A percentile compares a stretch with the other conserved stretches of the same genome.
phyloP scores from a whole-genome alignment of 2,113 vertebrate species.

The Apteryx owenii region DNA sequence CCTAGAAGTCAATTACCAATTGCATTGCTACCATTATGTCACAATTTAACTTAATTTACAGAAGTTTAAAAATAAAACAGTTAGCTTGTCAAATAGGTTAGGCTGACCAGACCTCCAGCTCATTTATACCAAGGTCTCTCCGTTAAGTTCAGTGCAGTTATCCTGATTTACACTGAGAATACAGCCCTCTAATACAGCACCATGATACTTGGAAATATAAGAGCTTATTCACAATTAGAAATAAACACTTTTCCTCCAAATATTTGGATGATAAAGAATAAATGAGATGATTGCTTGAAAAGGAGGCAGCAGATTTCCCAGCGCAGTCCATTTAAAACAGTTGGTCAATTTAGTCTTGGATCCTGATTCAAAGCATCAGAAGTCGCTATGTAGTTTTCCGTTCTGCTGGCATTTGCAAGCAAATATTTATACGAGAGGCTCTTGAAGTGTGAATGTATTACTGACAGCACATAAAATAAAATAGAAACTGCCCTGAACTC shows the following conservation, averaged over 20 bases:
- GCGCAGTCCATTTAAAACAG: conserved; percentile 16
- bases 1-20: conserved; percentile 28
- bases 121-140: background rate
- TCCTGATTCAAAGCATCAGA: conserved; percentile 3
- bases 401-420: conserved; percentile 39
- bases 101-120: background rate
- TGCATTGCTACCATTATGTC: background rate
- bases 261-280: background rate
- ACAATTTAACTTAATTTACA: conserved; percentile 32
- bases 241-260: background rate
- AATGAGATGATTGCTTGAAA: conserved; percentile 13
- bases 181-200: background rate
- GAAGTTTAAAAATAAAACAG: conserved; percentile 38
- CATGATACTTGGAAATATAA: background rate
- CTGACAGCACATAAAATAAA: conserved; percentile 28
- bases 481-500: conserved; percentile 20
- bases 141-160: background rate
- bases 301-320: background rate
- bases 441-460: conserved; percentile 43
- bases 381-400: conserved; percentile 22
- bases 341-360: background rate
- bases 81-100: background rate
- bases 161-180: background rate
- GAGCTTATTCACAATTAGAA: background rate
- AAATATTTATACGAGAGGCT: conserved; percentile 59